Percentiles rank a stretch among this genome's conserved stretches.
These are phyloP conservation scores for Hipposideros larvatus DNA, from an alignment of 2,797 vertebrate species.

Conservation along the genomic window DNA sequence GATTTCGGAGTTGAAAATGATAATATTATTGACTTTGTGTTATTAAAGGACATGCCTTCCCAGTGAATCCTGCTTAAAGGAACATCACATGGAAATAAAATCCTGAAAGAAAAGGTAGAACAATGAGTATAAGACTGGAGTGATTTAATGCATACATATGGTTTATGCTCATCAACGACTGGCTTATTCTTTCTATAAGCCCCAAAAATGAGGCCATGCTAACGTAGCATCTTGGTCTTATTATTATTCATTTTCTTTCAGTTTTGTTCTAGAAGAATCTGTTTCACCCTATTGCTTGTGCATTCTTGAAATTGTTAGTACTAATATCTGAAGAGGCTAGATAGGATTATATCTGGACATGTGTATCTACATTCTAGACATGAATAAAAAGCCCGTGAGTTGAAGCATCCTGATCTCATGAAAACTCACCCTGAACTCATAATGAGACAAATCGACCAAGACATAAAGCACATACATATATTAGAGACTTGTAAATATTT, in stretches of 20 bases:
- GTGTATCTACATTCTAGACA: background rate
- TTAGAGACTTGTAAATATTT: background rate
- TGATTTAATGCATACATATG: background rate
- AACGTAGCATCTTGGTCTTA: background rate
- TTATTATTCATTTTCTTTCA: background rate
- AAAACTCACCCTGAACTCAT: background rate
- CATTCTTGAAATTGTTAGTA: conserved; percentile 2
- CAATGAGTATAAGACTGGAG: background rate
- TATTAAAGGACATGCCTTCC: conserved; percentile 31
- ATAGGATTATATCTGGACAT: background rate
- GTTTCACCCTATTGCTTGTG: background rate
- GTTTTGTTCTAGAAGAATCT: background rate
- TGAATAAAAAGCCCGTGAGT: background rate
- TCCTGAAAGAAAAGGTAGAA: background rate
- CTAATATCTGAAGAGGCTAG: background rate
- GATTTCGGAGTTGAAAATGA: conserved; percentile 81
- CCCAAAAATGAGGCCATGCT: background rate
- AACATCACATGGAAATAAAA: background rate
- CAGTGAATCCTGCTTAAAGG: background rate
- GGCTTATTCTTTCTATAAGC: background rate
- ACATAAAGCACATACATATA: background rate
- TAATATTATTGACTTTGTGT: conserved; percentile 34
- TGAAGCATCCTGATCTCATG: background rate
- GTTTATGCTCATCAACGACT: background rate
- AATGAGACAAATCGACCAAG: background rate